Evolutionary conservation across 2,113 vertebrate species (phyloP), one percentile per base, ranked within the genome.

Genomic region (Gallinago undulata): DNA sequence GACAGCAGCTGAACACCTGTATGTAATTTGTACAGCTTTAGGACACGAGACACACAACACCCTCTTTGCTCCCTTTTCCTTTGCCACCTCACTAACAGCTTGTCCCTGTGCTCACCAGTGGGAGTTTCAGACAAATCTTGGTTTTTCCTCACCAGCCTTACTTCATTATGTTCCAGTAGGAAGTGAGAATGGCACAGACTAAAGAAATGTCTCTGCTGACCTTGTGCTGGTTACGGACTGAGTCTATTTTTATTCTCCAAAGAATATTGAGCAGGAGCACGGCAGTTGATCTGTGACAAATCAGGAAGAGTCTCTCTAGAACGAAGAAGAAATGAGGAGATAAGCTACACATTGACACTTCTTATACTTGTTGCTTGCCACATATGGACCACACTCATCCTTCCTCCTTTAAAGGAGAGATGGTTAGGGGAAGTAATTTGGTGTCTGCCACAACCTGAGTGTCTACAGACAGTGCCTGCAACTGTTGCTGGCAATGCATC

Each of bases 21-120:
- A 6, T 1, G 0, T 51, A 63, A 51, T 22, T 63, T 41, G 11
- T 37, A 19, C 1, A 3, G 1, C 8, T 47, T 67, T 57, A 77
- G 24, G 28, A 63, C 37, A 41, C 0, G 2, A 6, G 19, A 13
- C 8, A 2, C 37, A 72, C 16, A 67, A 23, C 25, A 50, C 13
- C 16, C 23, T 60, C 27, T 56, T 88, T 75, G 14, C 19, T 84
- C 27, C 27, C 10, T 62, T 62, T 67, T 56, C 22, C 30, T 57
- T 84, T 76, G 33, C 41, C n/a, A 5, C n/a, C 30, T 55, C 39
- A 55, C 9, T 2, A 1, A 30, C 19, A 30, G 11, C 60, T 63
- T 79, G 4, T 23, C 39, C 50, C 39, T 41, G 19, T 19, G 30
- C 22, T 53, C 22, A 55, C 8, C 2, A 1, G 6, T 10, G 19